Evolutionary conservation across 2,113 vertebrate genomes (phyloP), one percentile per base, ranked within the genome.

Genomic region (Oryzias melastigma): DNA sequence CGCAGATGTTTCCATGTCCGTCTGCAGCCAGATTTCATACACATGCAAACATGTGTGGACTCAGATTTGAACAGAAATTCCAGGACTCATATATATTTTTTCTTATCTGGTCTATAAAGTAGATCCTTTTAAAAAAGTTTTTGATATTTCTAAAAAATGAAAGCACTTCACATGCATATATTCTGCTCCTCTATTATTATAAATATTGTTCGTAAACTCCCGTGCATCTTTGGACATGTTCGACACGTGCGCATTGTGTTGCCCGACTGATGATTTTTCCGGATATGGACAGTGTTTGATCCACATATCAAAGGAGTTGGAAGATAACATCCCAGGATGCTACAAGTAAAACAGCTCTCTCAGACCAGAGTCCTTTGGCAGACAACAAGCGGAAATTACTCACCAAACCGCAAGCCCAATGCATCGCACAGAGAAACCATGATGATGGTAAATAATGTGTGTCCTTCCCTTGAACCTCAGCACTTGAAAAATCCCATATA

Each of bases 251-350:
- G 62, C 75, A 48, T 62, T 44, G 70, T 76, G 79, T 78, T 70
- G 69, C 73, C 68, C 85, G 85, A 90, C 77, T 86, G 81, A 86
- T 84, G 86, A 80, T 75, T 81, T 87, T 78, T 83, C 85, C 77
- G 60, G 88, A 71, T 67, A 64, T 79, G 78, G 77, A 68, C 74
- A 82, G 71, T 17, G 77, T 88, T 90, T 90, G 88, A 87, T 90
- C 87, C 78, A 20, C 49, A 50, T 87, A 87, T 90, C 80, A 75
- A 82, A 86, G 85, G 78, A 84, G 82, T 75, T 80, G 85, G 80
- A 68, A 84, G 83, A 88, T 85, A 87, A 85, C 78, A 81, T 89
- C 89, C 85, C 86, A 85, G 78, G 82, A 88, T 82, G 67, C 82
- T 85, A 72, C 61, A 41, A 85, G 80, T 83, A 57, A 56, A 85